Percentiles rank a stretch among this genome's conserved stretches.
Evolutionary conservation across 2,113 vertebrate genomes (phyloP).

Genomic region (Hippocampus barbouri): DNA sequence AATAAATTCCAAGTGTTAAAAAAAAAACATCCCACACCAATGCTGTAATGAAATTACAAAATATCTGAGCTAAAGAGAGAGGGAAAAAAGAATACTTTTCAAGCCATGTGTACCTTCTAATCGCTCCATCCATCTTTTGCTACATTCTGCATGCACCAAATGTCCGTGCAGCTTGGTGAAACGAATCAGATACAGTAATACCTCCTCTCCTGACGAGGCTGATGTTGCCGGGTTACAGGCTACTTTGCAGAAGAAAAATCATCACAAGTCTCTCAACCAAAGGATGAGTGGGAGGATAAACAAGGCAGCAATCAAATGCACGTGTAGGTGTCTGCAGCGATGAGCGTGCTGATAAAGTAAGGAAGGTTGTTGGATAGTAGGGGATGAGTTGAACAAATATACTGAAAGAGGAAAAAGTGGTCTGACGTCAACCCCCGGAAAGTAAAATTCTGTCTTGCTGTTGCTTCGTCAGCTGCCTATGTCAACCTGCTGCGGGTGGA

Average conservation of each 20-base stretch:
- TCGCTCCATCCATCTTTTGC: constrained; percentile 62
- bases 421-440: background rate
- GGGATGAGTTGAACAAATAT: constrained; percentile 36
- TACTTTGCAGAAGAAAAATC: constrained; percentile 14
- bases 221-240: constrained; percentile 16
- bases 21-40: constrained; percentile 32
- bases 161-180: constrained; percentile 29
- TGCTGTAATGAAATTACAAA: constrained; percentile 55
- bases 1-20: constrained; percentile 55
- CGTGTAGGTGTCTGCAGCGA: background rate
- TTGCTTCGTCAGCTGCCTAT: constrained; percentile 2
- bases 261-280: constrained; percentile 9
- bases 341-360: constrained; percentile 17
- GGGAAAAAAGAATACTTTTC: constrained; percentile 60
- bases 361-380: constrained; percentile 21
- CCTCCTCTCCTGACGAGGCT: constrained; percentile 13
- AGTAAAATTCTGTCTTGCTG: background rate
- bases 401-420: background rate
- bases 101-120: constrained; percentile 50
- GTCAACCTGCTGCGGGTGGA: background rate
- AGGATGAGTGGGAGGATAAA: constrained; percentile 7
- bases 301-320: constrained; percentile 15
- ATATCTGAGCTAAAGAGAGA: constrained; percentile 50
- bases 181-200: constrained; percentile 30
- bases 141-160: constrained; percentile 14